Base-by-base conservation (phyloP, 2,113 vertebrate species). In the Macquaria australasica region DNA sequence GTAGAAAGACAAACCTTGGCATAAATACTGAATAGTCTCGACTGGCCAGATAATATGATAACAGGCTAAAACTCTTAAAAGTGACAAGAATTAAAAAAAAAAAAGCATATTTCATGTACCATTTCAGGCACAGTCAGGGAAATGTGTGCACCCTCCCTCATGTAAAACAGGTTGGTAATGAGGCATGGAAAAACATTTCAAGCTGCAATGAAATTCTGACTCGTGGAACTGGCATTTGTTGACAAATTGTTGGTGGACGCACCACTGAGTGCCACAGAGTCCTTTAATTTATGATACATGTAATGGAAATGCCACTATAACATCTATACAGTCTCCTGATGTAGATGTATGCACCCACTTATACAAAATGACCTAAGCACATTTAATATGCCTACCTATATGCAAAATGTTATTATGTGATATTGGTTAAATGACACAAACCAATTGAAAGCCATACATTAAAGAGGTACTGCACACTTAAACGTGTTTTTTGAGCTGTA, bases 161-260 rank as follows among this genome's bases (percentile, higher is more conserved):
- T 83, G 73, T 76, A 73, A 84, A 84, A 79, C 43, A 71, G 39
- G 23, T 39, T 23, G 70, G 86, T 75, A 88, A 91, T 86, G 73
- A 83, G 76, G 68, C 87, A 55, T 83, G 64, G 15, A 28, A 28
- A 76, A 87, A 75, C 67, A 80, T 88, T 85, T 88, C 82, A 85
- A 84, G 84, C 88, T 51, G 59, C 84, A 71, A 28, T 77, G 59
- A 71, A 70, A 74, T 56, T 68, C 71, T 87, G 88, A 88, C 82
- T 76, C 1, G 31, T 69, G 81, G 62, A 77, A 74, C 48, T 63
- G 58, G 53, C 18, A 60, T 64, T 34, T 53, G 73, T 76, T 91
- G 89, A 89, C 63, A 73, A 78, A 87, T 76, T 45, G 73, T 56
- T 18, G 34, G 70, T 69, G 28, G 79, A 79, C 15, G 48, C 58